Percentiles rank a stretch among this genome's conserved stretches.
Evolutionary conservation across 2,888 invertebrate species (phyloP).

Genomic region (Lasioglossum figueresi): DNA sequence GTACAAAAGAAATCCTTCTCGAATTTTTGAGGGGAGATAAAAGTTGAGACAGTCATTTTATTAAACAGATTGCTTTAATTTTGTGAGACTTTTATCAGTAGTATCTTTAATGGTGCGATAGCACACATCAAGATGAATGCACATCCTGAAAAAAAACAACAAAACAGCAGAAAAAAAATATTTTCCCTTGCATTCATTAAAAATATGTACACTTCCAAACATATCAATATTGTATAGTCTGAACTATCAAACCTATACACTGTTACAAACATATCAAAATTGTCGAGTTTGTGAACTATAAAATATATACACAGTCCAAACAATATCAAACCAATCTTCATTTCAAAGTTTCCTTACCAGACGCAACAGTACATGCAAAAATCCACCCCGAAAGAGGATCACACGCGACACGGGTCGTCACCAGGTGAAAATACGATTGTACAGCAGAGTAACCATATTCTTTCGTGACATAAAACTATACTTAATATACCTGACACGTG

Average conservation of each 20-base stretch:
- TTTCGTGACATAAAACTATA: slow-evolving; percentile 29
- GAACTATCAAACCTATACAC: neutral
- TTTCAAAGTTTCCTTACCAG: neutral
- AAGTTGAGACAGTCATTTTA: neutral
- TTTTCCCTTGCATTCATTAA: neutral
- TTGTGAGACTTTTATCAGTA: neutral
- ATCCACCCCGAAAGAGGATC: neutral
- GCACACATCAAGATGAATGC: neutral
- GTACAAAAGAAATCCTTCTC: too few species aligned
- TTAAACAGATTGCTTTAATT: neutral
- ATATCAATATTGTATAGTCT: neutral
- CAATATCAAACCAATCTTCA: neutral
- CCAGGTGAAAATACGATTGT: slow-evolving; percentile 36
- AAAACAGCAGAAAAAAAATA: neutral
- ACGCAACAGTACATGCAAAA: neutral
- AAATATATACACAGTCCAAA: neutral
- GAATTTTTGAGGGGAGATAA: neutral
- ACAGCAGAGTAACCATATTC: slow-evolving; percentile 28
- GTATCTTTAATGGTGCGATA: neutral
- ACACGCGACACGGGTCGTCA: neutral
- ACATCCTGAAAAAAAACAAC: neutral
- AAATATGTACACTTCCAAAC: neutral
- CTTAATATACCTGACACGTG: slow-evolving; percentile 46
- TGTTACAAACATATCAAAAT: neutral
- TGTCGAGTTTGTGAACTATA: neutral